Conservation (phyloP, 2,113 vertebrate genomes). For the Uropsilus gracilis region DNA sequence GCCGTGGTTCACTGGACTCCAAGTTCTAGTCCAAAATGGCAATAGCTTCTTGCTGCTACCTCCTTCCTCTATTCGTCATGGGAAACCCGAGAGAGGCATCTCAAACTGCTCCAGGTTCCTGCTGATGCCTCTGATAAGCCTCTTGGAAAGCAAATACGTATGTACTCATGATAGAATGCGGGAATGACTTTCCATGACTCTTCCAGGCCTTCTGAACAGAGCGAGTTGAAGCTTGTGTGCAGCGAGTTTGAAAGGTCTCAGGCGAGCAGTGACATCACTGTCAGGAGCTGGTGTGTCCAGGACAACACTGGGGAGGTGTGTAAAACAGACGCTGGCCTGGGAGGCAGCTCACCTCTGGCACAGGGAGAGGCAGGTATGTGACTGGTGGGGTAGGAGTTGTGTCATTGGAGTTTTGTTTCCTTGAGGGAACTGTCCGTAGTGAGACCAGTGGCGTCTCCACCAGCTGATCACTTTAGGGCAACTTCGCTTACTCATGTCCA, state of each 20-base stretch:
- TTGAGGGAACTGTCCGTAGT: accelerated
- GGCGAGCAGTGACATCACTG: constrained; percentile 77
- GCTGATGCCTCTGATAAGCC: background rate
- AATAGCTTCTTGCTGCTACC: background rate
- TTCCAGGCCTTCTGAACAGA: constrained; percentile 90
- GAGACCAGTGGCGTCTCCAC: too few relatives aligned
- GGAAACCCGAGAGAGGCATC: background rate
- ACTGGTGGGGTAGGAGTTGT: too few relatives aligned
- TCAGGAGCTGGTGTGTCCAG: constrained; percentile 87
- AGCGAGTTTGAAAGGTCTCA: constrained; percentile 89
- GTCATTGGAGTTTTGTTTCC: background rate
- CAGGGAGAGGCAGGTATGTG: constrained; percentile 85
- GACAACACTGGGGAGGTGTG: constrained; percentile 84
- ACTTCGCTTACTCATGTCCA: accelerated
- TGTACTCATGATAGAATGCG: background rate
- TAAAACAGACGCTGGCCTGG: constrained; percentile 78
- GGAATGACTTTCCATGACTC: constrained; percentile 53
- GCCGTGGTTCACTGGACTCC: background rate
- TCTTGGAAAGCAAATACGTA: background rate
- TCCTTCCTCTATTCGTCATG: background rate
- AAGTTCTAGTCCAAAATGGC: background rate
- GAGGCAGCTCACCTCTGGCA: constrained; percentile 63
- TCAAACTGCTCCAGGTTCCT: too few relatives aligned
- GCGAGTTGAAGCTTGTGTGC: constrained; percentile 87
- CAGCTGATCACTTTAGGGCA: background rate